Evolutionary conservation across 2,888 invertebrate species (phyloP).

Genomic region (Xestia sexstrigata): DNA sequence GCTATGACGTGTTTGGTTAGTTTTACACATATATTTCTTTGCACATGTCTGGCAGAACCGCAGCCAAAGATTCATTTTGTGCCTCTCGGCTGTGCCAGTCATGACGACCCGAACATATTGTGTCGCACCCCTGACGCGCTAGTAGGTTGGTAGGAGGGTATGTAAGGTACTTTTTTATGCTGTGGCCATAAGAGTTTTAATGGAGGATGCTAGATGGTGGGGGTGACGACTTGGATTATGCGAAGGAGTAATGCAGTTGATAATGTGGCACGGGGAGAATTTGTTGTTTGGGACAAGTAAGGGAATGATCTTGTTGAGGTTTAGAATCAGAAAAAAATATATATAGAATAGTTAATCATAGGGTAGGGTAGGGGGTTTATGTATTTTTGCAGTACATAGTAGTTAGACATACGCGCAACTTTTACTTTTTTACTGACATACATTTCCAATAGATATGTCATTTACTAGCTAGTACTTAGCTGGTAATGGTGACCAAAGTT

Average conservation of each 20-base stretch:
- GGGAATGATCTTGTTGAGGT: not conserved
- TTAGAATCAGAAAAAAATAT: too few relatives aligned
- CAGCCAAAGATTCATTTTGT: not conserved
- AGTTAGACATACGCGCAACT: too few relatives aligned
- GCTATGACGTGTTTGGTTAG: not conserved
- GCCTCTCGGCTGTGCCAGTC: not conserved
- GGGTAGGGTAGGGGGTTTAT: too few relatives aligned
- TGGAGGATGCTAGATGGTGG: not conserved
- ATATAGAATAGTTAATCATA: too few relatives aligned
- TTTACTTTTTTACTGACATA: too few relatives aligned
- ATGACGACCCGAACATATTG: not conserved
- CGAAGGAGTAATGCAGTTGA: not conserved
- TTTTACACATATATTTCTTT: not conserved
- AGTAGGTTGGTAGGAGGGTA: slow-evolving; percentile 9
- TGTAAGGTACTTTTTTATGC: slow-evolving; percentile 35
- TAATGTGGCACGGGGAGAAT: not conserved
- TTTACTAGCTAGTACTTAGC: too few relatives aligned
- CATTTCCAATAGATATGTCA: too few relatives aligned
- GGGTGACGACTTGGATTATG: slow-evolving; percentile 6
- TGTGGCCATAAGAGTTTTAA: slow-evolving; percentile 45
- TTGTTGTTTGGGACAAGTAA: not conserved
- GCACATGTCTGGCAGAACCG: not conserved
- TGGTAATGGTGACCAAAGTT: too few relatives aligned
- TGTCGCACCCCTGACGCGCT: not conserved
- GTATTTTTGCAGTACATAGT: too few relatives aligned